Conservation (phyloP, 1,140 invertebrate genomes). For the Steinernema feltiae region DNA sequence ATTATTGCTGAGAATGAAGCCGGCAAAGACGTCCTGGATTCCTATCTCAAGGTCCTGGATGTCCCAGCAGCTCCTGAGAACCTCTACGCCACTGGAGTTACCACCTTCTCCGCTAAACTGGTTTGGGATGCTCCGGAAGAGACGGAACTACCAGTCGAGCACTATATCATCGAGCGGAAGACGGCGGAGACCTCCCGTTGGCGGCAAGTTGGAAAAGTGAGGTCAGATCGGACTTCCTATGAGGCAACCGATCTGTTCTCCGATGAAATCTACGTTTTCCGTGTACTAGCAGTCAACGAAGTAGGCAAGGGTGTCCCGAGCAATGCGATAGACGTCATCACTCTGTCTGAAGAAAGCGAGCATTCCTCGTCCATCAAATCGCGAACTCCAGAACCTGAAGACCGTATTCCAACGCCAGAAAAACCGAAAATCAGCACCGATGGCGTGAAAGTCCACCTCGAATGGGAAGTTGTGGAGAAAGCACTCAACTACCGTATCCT, state of each 20-base stretch:
- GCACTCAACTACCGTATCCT: constrained; percentile 24
- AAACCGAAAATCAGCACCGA: constrained; percentile 20
- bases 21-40: constrained; percentile 37
- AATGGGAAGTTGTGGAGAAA: constrained; percentile 30
- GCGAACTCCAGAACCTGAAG: neutral
- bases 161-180: constrained; percentile 53
- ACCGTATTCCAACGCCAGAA: constrained; percentile 16
- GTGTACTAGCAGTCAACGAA: constrained; percentile 91
- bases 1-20: constrained; percentile 36
- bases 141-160: constrained; percentile 42
- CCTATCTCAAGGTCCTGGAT: constrained; percentile 43
- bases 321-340: constrained; percentile 72
- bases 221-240: constrained; percentile 31
- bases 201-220: constrained; percentile 45
- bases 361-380: constrained; percentile 22
- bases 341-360: constrained; percentile 34
- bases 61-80: constrained; percentile 43
- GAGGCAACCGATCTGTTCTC: constrained; percentile 86
- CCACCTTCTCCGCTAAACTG: constrained; percentile 34
- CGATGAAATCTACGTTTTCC: constrained; percentile 90
- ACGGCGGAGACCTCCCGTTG: constrained; percentile 50
- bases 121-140: constrained; percentile 42
- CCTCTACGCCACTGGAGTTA: constrained; percentile 31
- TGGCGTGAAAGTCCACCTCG: constrained; percentile 30
- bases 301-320: constrained; percentile 86